Evolutionary conservation across 2,113 vertebrate genomes (phyloP).

Genomic region (Melanostigma gelatinosum): DNA sequence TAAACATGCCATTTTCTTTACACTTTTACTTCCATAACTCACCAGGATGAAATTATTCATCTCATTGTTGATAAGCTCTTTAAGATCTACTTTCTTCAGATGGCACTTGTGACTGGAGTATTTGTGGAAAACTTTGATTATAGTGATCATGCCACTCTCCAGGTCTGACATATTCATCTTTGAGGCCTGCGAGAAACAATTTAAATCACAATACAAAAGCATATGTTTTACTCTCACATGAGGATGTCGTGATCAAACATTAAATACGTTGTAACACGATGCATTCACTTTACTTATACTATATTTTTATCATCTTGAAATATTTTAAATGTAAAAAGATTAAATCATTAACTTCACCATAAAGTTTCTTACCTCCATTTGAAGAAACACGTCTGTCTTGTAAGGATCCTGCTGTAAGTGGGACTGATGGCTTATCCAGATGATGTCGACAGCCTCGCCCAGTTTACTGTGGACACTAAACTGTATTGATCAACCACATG

Average conservation of each 20-base stretch:
- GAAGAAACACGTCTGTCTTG: slow-evolving; percentile 35
- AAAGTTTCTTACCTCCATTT: slow-evolving; percentile 69
- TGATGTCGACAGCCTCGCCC: slow-evolving; percentile 54
- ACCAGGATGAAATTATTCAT: slow-evolving; percentile 82
- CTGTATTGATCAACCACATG: slow-evolving; percentile 54
- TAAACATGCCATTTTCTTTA: background rate
- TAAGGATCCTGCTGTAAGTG: background rate
- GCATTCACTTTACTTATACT: background rate
- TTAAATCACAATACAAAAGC: background rate
- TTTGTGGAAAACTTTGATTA: slow-evolving; percentile 80
- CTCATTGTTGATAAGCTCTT: slow-evolving; percentile 82
- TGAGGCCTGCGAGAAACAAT: slow-evolving; percentile 41
- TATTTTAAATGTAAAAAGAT: background rate
- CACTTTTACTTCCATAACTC: slow-evolving; percentile 1
- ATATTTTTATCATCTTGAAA: background rate
- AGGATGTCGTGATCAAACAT: background rate
- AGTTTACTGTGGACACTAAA: slow-evolving; percentile 27
- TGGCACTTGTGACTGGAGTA: slow-evolving; percentile 78
- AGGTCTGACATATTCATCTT: slow-evolving; percentile 70
- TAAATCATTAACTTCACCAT: background rate
- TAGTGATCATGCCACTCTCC: slow-evolving; percentile 77
- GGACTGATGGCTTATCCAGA: slow-evolving; percentile 25
- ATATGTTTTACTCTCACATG: background rate
- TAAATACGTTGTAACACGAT: background rate
- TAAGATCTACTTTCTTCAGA: slow-evolving; percentile 83